Evolutionary conservation across 1,140 invertebrate genomes (phyloP), one percentile per base, ranked within the genome.

Genomic region (Chrysopa pallens): DNA sequence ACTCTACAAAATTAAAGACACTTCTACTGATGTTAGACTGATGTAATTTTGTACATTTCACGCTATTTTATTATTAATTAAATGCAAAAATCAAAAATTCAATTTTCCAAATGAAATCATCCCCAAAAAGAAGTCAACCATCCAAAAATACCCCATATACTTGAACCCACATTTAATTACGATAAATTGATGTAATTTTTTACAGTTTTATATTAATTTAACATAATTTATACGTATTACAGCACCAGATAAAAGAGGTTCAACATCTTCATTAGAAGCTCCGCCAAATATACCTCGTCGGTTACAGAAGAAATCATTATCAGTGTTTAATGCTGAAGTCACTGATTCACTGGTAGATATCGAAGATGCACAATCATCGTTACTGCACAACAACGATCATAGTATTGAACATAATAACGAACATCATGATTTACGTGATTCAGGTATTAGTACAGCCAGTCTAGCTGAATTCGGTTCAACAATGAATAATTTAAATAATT

Each of bases 281-380:
- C 73, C 73, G 12, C 72, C 73, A 3, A 69, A 72, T 37, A 69
- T 73, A 33, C 73, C 73, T 3, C 75, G 75, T 52, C 58, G 72
- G 41, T 55, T 69, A 4, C 55, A 63, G 8, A 68, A 71, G 44
- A 74, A 73, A 56, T 56, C 56, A 6, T 50, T 49, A 27, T 55
- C 56, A 4, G 52, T 53, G 7, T 58, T 53, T 41, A 57, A 53
- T 42, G 31, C 31, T 4, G 17, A 23, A 23, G 17, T 23, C 2
- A 50, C 54, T 15, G 53, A 57, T 36, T 56, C 53, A 31, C 46
- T 58, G 8, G 50, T 51, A 23, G 48, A 50, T 44, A 52, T 52
- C 57, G 64, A 62, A 60, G 52, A 46, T 50, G 53, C 35, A 61
- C 60, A 38, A 57, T 62, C 42, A 56, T 63, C 41, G 43, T 56